A percentile compares a stretch with the other conserved stretches of the same genome.
These are phyloP conservation scores for Lutra lutra DNA, from an alignment of 2,797 vertebrate species.

Conservation along the genomic window DNA sequence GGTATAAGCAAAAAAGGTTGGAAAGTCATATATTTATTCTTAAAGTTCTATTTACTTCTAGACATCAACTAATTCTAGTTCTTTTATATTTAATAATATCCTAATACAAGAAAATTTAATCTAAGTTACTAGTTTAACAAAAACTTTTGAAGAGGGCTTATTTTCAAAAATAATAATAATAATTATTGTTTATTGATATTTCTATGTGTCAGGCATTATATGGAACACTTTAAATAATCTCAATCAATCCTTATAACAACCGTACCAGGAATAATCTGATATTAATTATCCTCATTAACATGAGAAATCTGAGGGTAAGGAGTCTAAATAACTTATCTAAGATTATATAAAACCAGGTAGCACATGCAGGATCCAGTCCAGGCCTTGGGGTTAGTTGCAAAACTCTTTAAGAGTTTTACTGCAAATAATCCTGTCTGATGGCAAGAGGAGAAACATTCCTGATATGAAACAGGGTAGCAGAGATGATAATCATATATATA, in stretches of 20 bases:
- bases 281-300: neutral
- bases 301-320: neutral
- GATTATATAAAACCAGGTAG: neutral
- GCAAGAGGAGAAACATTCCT: neutral
- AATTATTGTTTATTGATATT: neutral
- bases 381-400: neutral
- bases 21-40: neutral
- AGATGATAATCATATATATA: neutral
- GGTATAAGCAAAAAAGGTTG: neutral
- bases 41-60: slow-evolving; percentile 41
- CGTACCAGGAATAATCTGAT: neutral
- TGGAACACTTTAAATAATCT: neutral
- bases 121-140: slow-evolving; percentile 12
- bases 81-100: neutral
- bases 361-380: neutral
- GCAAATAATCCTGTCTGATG: neutral
- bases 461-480: neutral
- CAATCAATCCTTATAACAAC: neutral
- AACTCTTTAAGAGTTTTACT: neutral
- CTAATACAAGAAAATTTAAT: neutral
- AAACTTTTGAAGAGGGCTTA: neutral
- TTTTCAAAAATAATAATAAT: slow-evolving; percentile 37
- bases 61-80: neutral
- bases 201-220: neutral
- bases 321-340: neutral